Conservation (phyloP, 1,140 invertebrate species). For the Diachasmimorpha longicaudata region DNA sequence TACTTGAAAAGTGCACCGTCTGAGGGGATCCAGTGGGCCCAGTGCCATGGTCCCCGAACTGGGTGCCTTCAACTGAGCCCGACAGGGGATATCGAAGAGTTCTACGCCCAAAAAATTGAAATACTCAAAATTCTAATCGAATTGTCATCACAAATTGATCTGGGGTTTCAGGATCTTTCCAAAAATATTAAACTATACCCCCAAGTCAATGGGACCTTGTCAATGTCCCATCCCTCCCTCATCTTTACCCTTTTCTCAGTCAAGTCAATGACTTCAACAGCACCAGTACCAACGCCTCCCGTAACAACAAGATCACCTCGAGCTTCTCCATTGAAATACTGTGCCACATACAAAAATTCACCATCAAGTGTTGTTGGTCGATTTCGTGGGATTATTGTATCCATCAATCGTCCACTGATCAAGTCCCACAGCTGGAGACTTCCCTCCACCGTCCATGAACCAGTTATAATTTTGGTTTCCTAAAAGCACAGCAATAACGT, state of each 20-base stretch:
- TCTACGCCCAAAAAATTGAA: too few relatives aligned
- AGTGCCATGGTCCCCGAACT: too few relatives aligned
- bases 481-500: slow-evolving; percentile 13
- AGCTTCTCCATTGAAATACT: slow-evolving; percentile 48
- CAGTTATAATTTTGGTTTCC: slow-evolving; percentile 46
- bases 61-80: too few relatives aligned
- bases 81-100: too few relatives aligned
- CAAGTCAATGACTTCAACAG: slow-evolving; percentile 48
- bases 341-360: slow-evolving; percentile 48
- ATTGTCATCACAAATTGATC: too few relatives aligned
- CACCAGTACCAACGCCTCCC: slow-evolving; percentile 45
- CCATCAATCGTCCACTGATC: slow-evolving; percentile 42
- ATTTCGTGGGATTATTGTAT: slow-evolving; percentile 46
- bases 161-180: too few relatives aligned
- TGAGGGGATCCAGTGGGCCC: too few relatives aligned
- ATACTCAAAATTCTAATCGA: too few relatives aligned
- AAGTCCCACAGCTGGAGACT: slow-evolving; percentile 52
- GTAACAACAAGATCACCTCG: slow-evolving; percentile 39
- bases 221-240: too few relatives aligned
- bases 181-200: too few relatives aligned
- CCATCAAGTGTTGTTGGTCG: slow-evolving; percentile 41
- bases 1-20: too few relatives aligned
- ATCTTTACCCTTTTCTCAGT: slow-evolving; percentile 41
- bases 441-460: slow-evolving; percentile 46
- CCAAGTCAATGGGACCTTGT: too few relatives aligned